Evolutionary conservation across 2,797 vertebrate species (phyloP), one percentile per base, ranked within the genome.

Genomic region (Sebastes nivosus): DNA sequence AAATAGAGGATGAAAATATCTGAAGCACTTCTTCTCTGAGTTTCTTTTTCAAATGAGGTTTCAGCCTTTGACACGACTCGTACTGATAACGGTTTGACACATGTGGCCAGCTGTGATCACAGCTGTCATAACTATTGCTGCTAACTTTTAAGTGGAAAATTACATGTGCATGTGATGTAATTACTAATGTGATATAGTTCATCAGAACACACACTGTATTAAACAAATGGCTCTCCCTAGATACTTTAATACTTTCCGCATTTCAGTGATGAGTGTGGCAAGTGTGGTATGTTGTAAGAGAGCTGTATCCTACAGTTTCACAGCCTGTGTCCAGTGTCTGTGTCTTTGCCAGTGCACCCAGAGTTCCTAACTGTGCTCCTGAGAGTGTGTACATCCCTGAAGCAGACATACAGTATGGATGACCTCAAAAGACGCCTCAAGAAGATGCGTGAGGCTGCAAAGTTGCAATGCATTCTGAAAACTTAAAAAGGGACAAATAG

Each of bases 341-440:
- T 16, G 61, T 64, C 50, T 68, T 42, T 46, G 20, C 38, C 46
- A 27, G 55, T 36, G 57, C 8, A 2, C 20, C 60, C 57, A 58
- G 27, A 75, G 42, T 36, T 65, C 58, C 32, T 52, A 34, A 73
- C 78, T 27, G 68, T 73, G 70, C 85, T 86, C 86, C 88, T 89
- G 89, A 90, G 82, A 57, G 61, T 71, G 50, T 58, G 42, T 50
- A 60, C 52, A 36, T 80, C 84, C 68, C 87, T 85, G 81, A 88
- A 61, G 79, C 84, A 74, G 60, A 64, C 57, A 46, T 11, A 81
- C 72, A 68, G 25, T 13, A 67, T 32, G 30, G 36, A 27, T 50
- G 69, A 79, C 68, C 38, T 52, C 65, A 71, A 72, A 72, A 24
- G 13, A 84, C 46, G 70, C 13, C 27, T 70, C 12, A 34, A 54